phyloP scores from a whole-genome alignment of 2,888 invertebrate genomes.

The Acanthosepion esculentum region DNA sequence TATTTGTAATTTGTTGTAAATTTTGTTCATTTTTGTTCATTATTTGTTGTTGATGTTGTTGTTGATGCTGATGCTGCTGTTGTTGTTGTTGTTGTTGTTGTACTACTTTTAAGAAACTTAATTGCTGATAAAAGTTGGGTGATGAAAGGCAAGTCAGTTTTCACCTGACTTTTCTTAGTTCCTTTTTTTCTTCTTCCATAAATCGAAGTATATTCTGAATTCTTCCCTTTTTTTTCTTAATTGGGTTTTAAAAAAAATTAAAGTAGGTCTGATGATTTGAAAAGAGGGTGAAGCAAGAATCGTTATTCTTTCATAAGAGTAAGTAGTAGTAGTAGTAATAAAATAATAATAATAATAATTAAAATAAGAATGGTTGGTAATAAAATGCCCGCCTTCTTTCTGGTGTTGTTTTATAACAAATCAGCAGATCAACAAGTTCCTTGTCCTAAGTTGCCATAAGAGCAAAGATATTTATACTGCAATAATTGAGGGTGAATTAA shows the following conservation, averaged over 20 bases:
- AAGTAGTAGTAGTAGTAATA: not conserved
- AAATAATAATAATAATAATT: too few relatives aligned
- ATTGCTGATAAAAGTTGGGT: not conserved
- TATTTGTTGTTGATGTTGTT: not conserved
- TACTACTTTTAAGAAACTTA: not conserved
- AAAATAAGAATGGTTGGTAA: too few relatives aligned
- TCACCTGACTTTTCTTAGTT: not conserved
- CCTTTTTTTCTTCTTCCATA: not conserved
- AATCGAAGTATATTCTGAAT: not conserved
- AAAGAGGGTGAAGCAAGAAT: not conserved
- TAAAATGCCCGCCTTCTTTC: not conserved
- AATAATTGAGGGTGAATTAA: too few relatives aligned
- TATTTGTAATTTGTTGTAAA: not conserved
- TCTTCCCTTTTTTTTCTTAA: not conserved
- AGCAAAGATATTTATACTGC: not conserved
- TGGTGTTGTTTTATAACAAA: not conserved
- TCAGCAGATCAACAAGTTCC: conserved; percentile 14
- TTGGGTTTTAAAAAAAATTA: not conserved
- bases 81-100: conserved; percentile 8
- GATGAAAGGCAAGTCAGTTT: not conserved
- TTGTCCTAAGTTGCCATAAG: not conserved
- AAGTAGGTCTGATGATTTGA: not conserved
- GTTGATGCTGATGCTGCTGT: not conserved
- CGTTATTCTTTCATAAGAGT: not conserved
- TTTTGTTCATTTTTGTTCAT: conserved; percentile 23